Evolutionary conservation across 92 coral and sea anemone genomes (phyloP), one percentile per base, ranked within the genome.

Genomic region (Parazoanthus darwini): DNA sequence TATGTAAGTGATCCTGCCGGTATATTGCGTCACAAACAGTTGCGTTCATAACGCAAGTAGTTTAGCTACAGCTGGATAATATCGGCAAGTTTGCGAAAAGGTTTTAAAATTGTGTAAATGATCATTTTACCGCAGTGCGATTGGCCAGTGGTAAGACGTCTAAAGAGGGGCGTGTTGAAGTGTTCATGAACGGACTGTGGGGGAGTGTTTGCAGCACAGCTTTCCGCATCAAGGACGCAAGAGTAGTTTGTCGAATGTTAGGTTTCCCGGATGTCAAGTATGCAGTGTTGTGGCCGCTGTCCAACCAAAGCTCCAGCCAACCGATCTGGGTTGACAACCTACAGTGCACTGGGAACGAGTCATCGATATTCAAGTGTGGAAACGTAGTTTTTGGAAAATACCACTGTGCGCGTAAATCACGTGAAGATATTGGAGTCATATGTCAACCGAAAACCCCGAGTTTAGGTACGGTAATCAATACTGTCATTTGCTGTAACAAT

Each of bases 101-200:
- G 11, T 29, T 4, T 20, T n/a, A 23, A 1, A 70, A 6, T 4
- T 70, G 26, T 70, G n/a, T n/a, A 70, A 70, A 36, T 56, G 14
- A 54, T 54, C 18, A 13, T 54, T 7, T 82, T 42, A 2, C 25
- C 25, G 63, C 77, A 67, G 87, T 83, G 13, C 87, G 78, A 11
- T 48, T 83, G 43, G 25, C 23, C 0, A 65, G 42, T 15, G 56
- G 78, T 29, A 26, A 29, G 13, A n/a, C 13, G 11, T 29, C 87
- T 15, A 48, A 25, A 42, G 87, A 83, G 70, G 87, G 87, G 11
- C 87, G 87, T 42, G 43, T 83, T 0, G 87, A 83, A 35, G 87
- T 83, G 10, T 42, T 67, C 25, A 68, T 83, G 59, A 68, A n/a
- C 14, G 87, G 77, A 23, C 6, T 37, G 4, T 83, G 87, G 87